These are phyloP conservation scores for Cebus imitator DNA, from an alignment of 2,113 vertebrate genomes.

Conservation along the genomic window DNA sequence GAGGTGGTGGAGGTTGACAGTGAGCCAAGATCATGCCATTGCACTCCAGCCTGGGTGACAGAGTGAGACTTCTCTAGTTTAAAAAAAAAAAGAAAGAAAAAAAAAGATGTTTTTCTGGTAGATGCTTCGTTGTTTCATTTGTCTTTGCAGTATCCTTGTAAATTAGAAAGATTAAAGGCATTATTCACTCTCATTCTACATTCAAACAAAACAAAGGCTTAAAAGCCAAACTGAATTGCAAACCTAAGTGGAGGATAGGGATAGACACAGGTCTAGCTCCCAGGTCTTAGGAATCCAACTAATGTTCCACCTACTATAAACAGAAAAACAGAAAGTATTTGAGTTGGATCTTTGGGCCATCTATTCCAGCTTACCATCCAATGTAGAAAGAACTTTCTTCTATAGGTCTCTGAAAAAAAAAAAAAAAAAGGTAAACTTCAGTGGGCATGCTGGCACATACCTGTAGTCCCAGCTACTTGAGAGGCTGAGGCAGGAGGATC, in stretches of 20 bases:
- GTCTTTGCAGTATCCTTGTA: background rate
- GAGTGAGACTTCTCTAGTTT: no score
- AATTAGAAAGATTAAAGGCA: conserved; percentile 2
- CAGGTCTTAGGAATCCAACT: background rate
- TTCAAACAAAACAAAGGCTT: background rate
- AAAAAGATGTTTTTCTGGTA: background rate
- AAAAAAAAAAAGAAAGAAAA: background rate
- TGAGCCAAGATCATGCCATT: no score
- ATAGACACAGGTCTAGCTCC: background rate
- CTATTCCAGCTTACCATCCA: background rate
- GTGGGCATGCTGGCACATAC: background rate
- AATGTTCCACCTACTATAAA: background rate
- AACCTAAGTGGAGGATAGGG: background rate
- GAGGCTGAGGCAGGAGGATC: background rate
- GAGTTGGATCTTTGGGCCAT: background rate
- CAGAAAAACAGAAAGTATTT: background rate
- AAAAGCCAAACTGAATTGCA: background rate
- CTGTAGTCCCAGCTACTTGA: background rate
- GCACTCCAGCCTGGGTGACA: no score
- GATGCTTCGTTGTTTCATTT: background rate
- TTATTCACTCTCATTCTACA: background rate
- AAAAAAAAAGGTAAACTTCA: background rate
- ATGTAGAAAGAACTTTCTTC: background rate
- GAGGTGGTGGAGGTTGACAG: no score
- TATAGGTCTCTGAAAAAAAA: background rate